These are phyloP conservation scores for Eupithecia vulgata DNA, from an alignment of 2,888 invertebrate genomes.

Conservation along the genomic window DNA sequence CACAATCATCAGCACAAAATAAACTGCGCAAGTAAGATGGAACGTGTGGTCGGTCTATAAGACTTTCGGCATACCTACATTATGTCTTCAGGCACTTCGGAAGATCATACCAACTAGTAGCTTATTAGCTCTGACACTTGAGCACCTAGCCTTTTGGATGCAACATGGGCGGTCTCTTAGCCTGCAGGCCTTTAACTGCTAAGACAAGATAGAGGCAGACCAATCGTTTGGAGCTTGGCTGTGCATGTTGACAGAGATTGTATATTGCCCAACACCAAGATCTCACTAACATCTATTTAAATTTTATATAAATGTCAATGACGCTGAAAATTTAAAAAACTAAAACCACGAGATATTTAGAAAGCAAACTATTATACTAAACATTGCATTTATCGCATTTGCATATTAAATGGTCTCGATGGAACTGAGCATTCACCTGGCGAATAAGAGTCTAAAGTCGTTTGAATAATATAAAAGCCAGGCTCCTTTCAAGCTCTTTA, in stretches of 20 bases:
- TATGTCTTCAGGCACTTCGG: not conserved
- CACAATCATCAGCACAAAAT: no score
- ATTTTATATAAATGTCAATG: not conserved
- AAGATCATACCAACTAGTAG: not conserved
- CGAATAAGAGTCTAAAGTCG: constrained; percentile 16
- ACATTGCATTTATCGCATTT: constrained; percentile 27
- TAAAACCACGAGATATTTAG: constrained; percentile 24
- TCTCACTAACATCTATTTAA: not conserved
- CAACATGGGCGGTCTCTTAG: not conserved
- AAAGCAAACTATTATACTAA: constrained; percentile 28
- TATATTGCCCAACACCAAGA: constrained; percentile 15
- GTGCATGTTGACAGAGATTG: constrained; percentile 6
- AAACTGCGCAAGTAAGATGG: no score
- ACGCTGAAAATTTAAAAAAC: constrained; percentile 14
- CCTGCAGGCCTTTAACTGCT: not conserved
- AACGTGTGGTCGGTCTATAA: no score
- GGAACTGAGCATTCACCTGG: constrained; percentile 14
- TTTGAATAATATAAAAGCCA: constrained; percentile 23
- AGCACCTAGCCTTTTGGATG: constrained; percentile 1
- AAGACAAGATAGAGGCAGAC: not conserved
- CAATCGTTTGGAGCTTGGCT: not conserved
- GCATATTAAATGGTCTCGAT: constrained; percentile 26
- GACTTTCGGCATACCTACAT: not conserved
- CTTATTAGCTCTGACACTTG: not conserved
- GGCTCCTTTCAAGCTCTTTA: constrained; percentile 8